phyloP scores from a whole-genome alignment of 2,113 vertebrate genomes.

The Neotragus moschatus region DNA sequence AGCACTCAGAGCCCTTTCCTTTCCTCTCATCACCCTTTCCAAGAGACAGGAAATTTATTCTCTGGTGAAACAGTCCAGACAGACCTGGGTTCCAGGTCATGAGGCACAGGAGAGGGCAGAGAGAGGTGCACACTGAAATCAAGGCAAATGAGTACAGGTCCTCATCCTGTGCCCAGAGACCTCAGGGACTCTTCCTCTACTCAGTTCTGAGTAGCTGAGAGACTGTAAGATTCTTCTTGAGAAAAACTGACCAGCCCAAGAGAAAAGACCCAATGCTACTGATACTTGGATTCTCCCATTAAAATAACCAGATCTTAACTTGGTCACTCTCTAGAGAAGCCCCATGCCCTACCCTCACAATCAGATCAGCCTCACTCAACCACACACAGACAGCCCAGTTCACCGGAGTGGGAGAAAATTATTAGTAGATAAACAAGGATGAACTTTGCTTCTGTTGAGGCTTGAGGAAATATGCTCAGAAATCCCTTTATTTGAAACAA shows the following conservation, averaged over 20 bases:
- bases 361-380: not conserved
- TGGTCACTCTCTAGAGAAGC: not conserved
- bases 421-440: not conserved
- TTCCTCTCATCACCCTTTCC: not conserved
- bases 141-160: not conserved
- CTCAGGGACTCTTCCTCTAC: too few species aligned
- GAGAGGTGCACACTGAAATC: not conserved
- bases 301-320: not conserved
- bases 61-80: not conserved
- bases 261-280: not conserved
- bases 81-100: not conserved
- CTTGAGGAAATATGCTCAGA: not conserved
- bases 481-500: not conserved
- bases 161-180: not conserved
- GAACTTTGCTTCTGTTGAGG: not conserved
- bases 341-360: not conserved
- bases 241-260: not conserved
- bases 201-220: not conserved
- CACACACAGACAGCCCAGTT: not conserved
- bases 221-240: not conserved
- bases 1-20: not conserved
- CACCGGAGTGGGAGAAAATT: not conserved
- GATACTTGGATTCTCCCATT: not conserved
- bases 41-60: not conserved
- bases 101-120: not conserved